Evolutionary conservation across 2,113 vertebrate species (phyloP), one percentile per base, ranked within the genome.

Genomic region (Microcebus griseorufus): DNA sequence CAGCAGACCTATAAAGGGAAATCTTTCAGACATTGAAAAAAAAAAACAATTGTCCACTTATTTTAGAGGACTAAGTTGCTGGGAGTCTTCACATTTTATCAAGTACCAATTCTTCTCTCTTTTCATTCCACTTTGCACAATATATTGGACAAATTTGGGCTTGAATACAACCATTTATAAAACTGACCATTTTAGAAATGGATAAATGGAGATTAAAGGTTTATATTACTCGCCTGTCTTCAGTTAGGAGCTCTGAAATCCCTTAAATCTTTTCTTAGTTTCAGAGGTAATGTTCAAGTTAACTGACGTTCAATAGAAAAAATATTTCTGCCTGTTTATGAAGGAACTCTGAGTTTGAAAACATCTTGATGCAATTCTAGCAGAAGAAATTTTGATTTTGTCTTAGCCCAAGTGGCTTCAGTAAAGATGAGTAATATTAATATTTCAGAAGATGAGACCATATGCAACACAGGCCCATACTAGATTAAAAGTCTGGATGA

Each of bases 101-200:
- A 34, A 67, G 34, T 86, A 67, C 32, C 72, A 93, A 81, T 94
- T 90, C 58, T 92, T 93, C 45, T 96, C 53, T 95, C 84, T 97
- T 94, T 96, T 88, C 42, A 82, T 83, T 91, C 51, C 51, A 81
- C 88, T 96, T 93, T 87, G 18, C 12, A 75, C 42, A 89, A 75
- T 32, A 70, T 86, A 84, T 92, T 96, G 84, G 10, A 64, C 39
- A 96, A 95, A 89, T 94, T 51, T 96, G 25, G 34, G 42, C 82
- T n/a, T 96, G 51, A 97, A 87, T 89, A 65, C 23, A 96, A 75
- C 37, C 76, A 95, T 90, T 97, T 97, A 65, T 83, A 60, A 98
- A 95, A 93, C 70, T 93, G 75, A 65, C 75, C 64, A 96, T 82
- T 88, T 96, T 96, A 87, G 51, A 92, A 97, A 83, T 53, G 45